Base-by-base conservation (phyloP, 2,797 vertebrate species). In the Chrysocyon brachyurus region DNA sequence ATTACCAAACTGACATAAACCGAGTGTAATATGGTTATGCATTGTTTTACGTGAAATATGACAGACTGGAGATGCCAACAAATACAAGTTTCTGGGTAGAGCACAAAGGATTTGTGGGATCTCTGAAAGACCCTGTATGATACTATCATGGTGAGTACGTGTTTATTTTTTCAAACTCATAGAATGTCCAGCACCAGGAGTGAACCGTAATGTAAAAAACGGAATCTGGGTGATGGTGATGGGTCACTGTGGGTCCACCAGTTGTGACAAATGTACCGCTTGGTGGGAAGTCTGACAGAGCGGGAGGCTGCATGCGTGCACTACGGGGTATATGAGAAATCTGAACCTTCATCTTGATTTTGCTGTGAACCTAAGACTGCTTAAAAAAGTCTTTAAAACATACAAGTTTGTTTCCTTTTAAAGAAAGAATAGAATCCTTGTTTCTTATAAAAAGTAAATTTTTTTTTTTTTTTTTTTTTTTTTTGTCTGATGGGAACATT, bases 221-320 rank as follows among this genome's bases (percentile, higher is more conserved):
- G 4, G 40, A 5, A 16, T 28, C 14, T 10, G 26, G 26, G 15
- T 1, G 8, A 5, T 10, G 72, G 17, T 49, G 46, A 17, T 1
- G 8, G 1, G 15, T 28, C 46, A 15, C 0, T 1, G 46, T 49
- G 73, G 40, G 14, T 10, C 49, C 46, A 28, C 49, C 73, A 16
- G 72, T 4, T 10, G 7, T 4, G 28, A 28, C 72, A 49, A 75
- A 28, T 9, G 14, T 26, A 46, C 33, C 70, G 5, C 8, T 15
- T 10, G 72, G 24, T 9, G 15, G 73, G 72, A 26, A 1, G 16
- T 24, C 14, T 17, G 4, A 28, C 9, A 28, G 15, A 0, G 40
- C 2, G 8, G 0, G 4, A 15, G 72, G 40, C 40, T 75, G 4
- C 24, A 16, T 12, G 8, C 1, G 26, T 9, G 15, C 24, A 15